These are phyloP conservation scores for Nezara viridula DNA, from an alignment of 2,888 invertebrate genomes.

Conservation along the genomic window DNA sequence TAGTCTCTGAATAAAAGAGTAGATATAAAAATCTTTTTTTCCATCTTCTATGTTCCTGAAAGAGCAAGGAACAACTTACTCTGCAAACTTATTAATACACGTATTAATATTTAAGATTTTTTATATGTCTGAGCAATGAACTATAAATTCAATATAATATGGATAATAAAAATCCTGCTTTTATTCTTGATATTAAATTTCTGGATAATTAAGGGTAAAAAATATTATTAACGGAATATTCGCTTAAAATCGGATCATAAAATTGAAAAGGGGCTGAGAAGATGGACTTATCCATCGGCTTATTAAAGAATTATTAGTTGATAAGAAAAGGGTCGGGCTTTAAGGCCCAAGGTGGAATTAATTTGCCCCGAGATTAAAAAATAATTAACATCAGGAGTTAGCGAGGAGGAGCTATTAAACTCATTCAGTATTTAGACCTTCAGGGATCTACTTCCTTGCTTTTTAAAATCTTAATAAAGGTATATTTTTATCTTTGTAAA, in stretches of 20 bases:
- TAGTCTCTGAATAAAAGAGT: too few relatives aligned
- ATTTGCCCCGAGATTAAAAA: conserved; percentile 13
- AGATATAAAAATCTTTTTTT: too few relatives aligned
- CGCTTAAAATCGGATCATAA: neutral
- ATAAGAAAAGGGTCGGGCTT: neutral
- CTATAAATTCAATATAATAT: neutral
- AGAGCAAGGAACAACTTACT: too few relatives aligned
- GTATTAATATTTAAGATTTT: too few relatives aligned
- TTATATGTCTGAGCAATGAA: neutral
- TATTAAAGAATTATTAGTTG: conserved; percentile 31
- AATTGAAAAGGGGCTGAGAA: neutral
- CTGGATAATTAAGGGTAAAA: neutral
- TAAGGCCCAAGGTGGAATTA: neutral
- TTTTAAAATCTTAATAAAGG: neutral
- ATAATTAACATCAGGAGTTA: conserved; percentile 13
- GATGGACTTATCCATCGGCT: conserved; percentile 10
- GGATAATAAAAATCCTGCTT: neutral
- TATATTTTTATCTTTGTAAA: neutral
- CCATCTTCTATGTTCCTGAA: too few relatives aligned
- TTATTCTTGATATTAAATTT: neutral
- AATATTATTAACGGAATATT: neutral
- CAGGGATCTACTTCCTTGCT: neutral
- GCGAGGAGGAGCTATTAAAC: neutral
- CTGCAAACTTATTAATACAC: too few relatives aligned
- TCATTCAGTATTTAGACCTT: neutral